Evolutionary conservation across 2,113 vertebrate genomes (phyloP), one percentile per base, ranked within the genome.

Genomic region (Oreocharis arfaki): DNA sequence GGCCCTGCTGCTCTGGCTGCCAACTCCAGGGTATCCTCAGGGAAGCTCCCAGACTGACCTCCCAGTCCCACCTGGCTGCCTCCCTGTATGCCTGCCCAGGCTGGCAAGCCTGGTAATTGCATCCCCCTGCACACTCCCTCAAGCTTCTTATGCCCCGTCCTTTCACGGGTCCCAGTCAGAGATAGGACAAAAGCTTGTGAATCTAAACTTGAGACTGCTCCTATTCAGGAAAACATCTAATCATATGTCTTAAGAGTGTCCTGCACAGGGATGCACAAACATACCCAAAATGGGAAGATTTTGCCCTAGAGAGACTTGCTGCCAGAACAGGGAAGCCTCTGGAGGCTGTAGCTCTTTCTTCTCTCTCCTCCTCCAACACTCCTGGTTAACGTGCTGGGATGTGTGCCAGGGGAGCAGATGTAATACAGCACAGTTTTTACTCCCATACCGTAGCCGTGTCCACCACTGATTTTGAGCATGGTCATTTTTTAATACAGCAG

Each of bases 71-170:
- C 23, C 32, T 60, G 82, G 50, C 59, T 49, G 24, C 68, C 22
- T 77, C 49, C 10, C 49, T 23, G 13, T 7, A 17, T 0, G 2
- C 22, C 44, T 33, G 46, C 26, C 22, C 30, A 33, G 39, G 18
- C 84, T 73, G 89, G 53, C 42, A 20, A 55, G 22, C 16, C 44
- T 60, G 55, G 11, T 27, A 28, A 46, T 14, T 49, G 46, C 2
- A 0, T 23, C 5, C 42, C 44, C 24, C 4, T 2, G 2, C 17
- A n/a, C 0, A 0, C 5, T 41, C 44, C 64, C 22, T 60, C 2
- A 2, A 42, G 69, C 35, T 32, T 8, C 90, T 56, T 37, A 37
- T 7, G 46, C 33, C 16, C 26, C 26, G 23, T 35, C 52, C 13
- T 74, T 56, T 74, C 2, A 0, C 2, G 1, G 37, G 27, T 56